Base-by-base conservation (phyloP, 2,888 invertebrate species). In the Homarus gammarus region DNA sequence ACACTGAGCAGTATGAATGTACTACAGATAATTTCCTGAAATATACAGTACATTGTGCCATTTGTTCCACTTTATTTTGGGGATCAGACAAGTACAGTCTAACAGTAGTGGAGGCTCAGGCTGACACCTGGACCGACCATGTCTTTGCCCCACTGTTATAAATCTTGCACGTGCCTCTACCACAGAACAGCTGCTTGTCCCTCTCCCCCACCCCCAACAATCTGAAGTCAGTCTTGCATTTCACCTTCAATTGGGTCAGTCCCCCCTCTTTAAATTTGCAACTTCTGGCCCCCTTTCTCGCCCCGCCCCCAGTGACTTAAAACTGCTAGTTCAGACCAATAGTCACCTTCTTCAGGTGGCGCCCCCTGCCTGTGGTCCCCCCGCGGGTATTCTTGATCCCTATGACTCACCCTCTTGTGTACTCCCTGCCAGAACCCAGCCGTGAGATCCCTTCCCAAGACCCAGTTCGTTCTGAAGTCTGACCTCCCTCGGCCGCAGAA, bases 401-500 rank as follows among this genome's bases (percentile, higher is more conserved):
- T 83, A 27, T 68, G 70, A 84, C 33, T 83, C 18, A 40, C 40
- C 83, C 70, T 70, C 44, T 72, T 64, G 33, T 77, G 61, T 68
- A 61, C 31, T 81, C 91, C 79, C 84, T 73, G 49, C 70, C 91
- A 79, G 90, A 87, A 84, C 44, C 87, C 91, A 12, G 49, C 81
- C 6, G 83, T 87, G 49, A 70, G 61, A 77, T 89, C 90, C 84
- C 85, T 89, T 51, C 92, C 89, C 40, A 89, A 84, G 81, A 87
- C 90, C 89, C 70, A 83, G 68, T 78, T 83, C 87, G 31, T 79
- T 86, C 86, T 92, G 89, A 92, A 83, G 92, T 83, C 92, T 61
- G 92, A 92, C 88, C 92, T 92, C 81, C 92, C 90, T 88, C 92
- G 89, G 90, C 93, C 92, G 91, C 92, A 93, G 83, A 92, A 92